phyloP scores from a whole-genome alignment of 2,113 vertebrate species.

The Ctenomys sociabilis region DNA sequence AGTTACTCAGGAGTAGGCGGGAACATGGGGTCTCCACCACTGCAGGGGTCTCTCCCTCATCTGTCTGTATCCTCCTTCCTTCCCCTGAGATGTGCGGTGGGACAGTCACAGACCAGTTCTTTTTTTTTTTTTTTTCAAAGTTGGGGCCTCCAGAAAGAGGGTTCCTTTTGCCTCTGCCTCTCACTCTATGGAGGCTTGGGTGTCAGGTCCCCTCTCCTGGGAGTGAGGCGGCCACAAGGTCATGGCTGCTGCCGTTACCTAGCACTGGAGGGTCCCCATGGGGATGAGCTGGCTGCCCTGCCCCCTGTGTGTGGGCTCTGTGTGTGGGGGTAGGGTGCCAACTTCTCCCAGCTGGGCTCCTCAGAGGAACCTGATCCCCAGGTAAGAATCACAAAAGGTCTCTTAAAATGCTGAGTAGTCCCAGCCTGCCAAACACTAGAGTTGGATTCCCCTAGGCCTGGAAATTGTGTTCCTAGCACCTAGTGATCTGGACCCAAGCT shows the following conservation, averaged over 20 bases:
- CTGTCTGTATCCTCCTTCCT: too few relatives aligned
- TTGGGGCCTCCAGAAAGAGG: neutral
- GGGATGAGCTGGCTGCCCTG: neutral
- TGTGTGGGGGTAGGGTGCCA: neutral
- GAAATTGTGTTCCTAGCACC: accelerated
- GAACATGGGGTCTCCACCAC: neutral
- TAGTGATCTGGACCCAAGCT: neutral
- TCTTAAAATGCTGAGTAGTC: neutral
- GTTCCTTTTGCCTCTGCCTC: neutral
- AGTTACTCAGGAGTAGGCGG: accelerated
- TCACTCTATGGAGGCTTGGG: neutral
- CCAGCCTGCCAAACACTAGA: neutral
- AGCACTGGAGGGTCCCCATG: neutral
- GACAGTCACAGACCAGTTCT: neutral
- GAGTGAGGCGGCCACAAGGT: neutral
- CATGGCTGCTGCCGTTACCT: neutral
- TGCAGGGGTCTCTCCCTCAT: neutral
- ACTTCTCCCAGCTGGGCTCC: neutral
- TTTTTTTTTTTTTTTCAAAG: neutral
- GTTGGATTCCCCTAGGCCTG: neutral
- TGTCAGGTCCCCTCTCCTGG: neutral
- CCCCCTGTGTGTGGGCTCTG: neutral
- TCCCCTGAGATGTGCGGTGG: neutral
- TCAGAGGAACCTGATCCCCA: neutral
- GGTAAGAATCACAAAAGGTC: neutral